Evolutionary conservation across 2,888 invertebrate genomes (phyloP).

Genomic region (Athalia circularis): DNA sequence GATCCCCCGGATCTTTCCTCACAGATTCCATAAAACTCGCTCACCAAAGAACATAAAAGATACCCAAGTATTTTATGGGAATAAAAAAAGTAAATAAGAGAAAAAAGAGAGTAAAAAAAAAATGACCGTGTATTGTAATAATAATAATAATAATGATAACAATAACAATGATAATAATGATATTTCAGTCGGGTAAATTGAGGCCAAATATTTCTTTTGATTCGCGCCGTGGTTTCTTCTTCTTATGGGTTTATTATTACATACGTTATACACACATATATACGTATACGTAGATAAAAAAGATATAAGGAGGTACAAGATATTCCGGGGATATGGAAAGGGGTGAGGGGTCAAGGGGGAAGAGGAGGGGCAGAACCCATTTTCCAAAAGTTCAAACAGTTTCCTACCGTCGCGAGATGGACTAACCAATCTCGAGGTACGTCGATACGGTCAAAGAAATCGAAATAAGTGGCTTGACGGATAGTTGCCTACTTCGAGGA

Average conservation of each 20-base stretch:
- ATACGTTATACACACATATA: neutral
- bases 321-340: neutral
- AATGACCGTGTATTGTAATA: no score
- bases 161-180: no score
- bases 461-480: conserved; percentile 35
- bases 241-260: no score
- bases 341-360: conserved; percentile 12
- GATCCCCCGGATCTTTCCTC: no score
- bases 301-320: neutral
- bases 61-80: no score
- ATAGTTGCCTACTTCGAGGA: conserved; percentile 3
- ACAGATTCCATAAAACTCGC: no score
- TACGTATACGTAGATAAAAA: neutral
- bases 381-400: conserved; percentile 42
- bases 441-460: conserved; percentile 40
- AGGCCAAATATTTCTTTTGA: conserved; percentile 19
- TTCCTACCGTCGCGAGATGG: conserved; percentile 23
- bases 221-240: neutral
- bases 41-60: no score
- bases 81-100: no score
- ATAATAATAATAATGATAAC: no score
- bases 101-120: no score
- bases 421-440: neutral
- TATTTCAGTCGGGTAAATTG: neutral
- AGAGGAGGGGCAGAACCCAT: conserved; percentile 21